These are phyloP conservation scores for Temnothorax longispinosus DNA, from an alignment of 1,140 invertebrate species.

Conservation along the genomic window DNA sequence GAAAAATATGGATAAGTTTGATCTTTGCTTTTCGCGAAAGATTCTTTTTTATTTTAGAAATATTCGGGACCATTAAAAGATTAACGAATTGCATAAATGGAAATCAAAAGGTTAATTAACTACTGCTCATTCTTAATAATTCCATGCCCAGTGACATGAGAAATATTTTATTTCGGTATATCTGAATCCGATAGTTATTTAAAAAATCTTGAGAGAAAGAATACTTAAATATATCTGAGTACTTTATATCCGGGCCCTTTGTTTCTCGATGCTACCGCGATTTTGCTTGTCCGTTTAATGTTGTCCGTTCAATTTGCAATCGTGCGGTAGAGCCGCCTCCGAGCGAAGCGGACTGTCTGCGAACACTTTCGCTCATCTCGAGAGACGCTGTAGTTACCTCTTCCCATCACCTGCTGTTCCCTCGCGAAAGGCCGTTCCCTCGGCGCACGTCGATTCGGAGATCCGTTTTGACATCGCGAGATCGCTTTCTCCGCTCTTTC, in stretches of 20 bases:
- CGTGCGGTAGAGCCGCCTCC: background rate
- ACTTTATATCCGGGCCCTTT: background rate
- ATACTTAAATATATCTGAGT: background rate
- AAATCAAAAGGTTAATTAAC: background rate
- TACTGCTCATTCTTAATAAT: background rate
- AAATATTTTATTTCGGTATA: background rate
- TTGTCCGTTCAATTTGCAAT: background rate
- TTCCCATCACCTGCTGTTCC: conserved; percentile 50
- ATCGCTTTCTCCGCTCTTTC: conserved; percentile 52
- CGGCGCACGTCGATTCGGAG: conserved; percentile 17
- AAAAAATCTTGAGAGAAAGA: background rate
- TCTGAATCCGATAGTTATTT: background rate
- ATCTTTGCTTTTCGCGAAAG: background rate
- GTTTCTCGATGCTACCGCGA: background rate
- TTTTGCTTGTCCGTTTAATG: background rate
- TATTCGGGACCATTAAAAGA: background rate
- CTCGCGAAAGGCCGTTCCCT: conserved; percentile 50
- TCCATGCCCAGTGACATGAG: background rate
- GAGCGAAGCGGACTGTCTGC: background rate
- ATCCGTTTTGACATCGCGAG: conserved; percentile 45
- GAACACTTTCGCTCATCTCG: conserved; percentile 53
- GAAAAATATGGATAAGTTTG: background rate
- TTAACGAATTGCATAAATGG: background rate
- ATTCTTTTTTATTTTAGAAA: background rate
- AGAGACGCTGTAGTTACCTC: conserved; percentile 7